phyloP scores from a whole-genome alignment of 2,888 invertebrate genomes.

The Hololepta plana region DNA sequence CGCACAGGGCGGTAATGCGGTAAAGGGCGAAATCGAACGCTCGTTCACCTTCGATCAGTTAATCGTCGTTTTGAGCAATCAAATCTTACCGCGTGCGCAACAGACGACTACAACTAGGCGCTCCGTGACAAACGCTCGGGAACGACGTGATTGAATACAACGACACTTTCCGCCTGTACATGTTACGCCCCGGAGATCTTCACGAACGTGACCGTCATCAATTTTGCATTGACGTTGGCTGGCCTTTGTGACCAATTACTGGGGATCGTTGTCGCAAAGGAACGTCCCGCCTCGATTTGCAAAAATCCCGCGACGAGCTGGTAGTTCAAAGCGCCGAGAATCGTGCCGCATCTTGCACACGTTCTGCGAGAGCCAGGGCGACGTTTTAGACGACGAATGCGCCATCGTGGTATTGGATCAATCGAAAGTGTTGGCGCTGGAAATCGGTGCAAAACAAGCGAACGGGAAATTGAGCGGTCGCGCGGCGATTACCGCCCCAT shows the following conservation, averaged over 20 bases:
- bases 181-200: slow-evolving; percentile 76
- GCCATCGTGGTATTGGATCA: slow-evolving; percentile 78
- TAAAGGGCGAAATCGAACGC: too few relatives aligned
- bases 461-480: too few relatives aligned
- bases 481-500: slow-evolving; percentile 58
- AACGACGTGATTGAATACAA: too few relatives aligned
- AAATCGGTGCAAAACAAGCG: slow-evolving; percentile 70
- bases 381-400: slow-evolving; percentile 79
- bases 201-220: slow-evolving; percentile 66
- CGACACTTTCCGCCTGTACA: too few relatives aligned
- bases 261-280: slow-evolving; percentile 70
- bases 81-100: too few relatives aligned
- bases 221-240: slow-evolving; percentile 67
- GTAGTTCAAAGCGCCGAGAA: slow-evolving; percentile 67
- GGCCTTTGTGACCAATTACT: slow-evolving; percentile 76
- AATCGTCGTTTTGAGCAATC: too few relatives aligned
- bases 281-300: slow-evolving; percentile 68
- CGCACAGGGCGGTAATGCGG: too few relatives aligned
- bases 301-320: slow-evolving; percentile 60
- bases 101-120: too few relatives aligned
- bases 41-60: too few relatives aligned
- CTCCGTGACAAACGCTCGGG: too few relatives aligned
- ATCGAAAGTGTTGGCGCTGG: slow-evolving; percentile 63
- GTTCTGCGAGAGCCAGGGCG: slow-evolving; percentile 63
- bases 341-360: slow-evolving; percentile 69